Base-by-base conservation (phyloP, 2,888 invertebrate genomes). In the Eristalis intricaria region DNA sequence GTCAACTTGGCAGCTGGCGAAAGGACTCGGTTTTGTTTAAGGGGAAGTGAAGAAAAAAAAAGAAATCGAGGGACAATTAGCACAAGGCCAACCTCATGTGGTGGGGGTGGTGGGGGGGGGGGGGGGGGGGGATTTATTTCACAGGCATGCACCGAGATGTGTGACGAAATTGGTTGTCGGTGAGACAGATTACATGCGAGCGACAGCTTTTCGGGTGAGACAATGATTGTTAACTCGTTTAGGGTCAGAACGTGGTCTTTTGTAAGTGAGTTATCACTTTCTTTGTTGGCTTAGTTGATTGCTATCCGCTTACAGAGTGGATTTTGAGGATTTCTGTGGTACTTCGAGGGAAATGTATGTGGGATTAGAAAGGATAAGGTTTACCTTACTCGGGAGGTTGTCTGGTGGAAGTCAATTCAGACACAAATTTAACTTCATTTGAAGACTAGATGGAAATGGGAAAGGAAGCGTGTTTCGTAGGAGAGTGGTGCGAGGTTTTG, bases 1-100 rank as follows among this genome's bases (percentile, higher is more conserved):
- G 73, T 82, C 77, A 73, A 60, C 64, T 74, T 83, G 83, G 78
- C 86, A 83, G 70, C 60, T 82, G 73, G 64, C 69, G 70, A 78
- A 78, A 78, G 74, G 77, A 75, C 56, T 64, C 79, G 69, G 65
- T 71, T 64, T 74, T 50, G 38, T 76, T 76, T 40, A 70, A 58
- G 40, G 68, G 63, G 11, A 60, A 64, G 32, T 29, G 64, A 38
- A 43, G 11, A 63, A 63, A 63, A 56, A 56, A 60, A 32, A 63
- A 63, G 56, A 56, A 56, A 60, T 23, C 61, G 63, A 50, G 50
- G 19, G 68, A 64, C 68, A 69, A 77, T 85, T 77, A 82, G 73
- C 82, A 50, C 77, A 76, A 77, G 71, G 77, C 35, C 82, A 77
- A 50, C 19, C 50, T 8, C 50, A 22, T 35, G 43, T 50, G 77